Percentiles rank a stretch among this genome's conserved stretches.
Conservation (phyloP, 2,113 vertebrate genomes). For the Brachypodius melanocephalos region DNA sequence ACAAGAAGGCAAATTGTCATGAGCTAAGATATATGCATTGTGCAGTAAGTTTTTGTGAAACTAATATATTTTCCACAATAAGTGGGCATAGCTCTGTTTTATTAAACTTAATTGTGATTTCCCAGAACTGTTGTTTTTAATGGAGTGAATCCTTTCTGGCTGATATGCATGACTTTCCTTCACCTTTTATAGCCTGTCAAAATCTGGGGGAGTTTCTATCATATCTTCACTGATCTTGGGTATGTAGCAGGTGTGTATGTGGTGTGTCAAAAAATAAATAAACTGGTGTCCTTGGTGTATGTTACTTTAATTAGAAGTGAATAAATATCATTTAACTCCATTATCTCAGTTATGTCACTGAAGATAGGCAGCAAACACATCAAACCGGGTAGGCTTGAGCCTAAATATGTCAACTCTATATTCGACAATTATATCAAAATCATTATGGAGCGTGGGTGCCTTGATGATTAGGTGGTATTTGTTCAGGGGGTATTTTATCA, state of each 20-base stretch:
- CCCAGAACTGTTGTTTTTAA: not conserved
- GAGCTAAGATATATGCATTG: not conserved
- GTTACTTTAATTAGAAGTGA: not conserved
- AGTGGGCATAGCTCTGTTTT: not conserved
- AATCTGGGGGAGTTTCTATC: not conserved
- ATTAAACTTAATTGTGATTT: not conserved
- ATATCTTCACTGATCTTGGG: not conserved
- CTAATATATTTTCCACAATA: not conserved
- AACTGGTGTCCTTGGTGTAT: not conserved
- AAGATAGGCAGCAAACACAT: not conserved
- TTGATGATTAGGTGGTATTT: not conserved
- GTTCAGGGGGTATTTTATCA: not conserved
- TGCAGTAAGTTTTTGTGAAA: not conserved
- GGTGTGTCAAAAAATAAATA: not conserved
- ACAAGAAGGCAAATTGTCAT: not conserved
- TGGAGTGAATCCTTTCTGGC: not conserved
- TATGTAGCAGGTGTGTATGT: not conserved
- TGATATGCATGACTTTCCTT: not conserved
- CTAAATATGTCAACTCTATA: not conserved
- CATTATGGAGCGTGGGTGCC: not conserved
- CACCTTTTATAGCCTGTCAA: accelerated
- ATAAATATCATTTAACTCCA: not conserved
- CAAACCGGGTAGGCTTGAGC: not conserved
- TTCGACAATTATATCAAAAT: not conserved
- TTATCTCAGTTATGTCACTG: not conserved